A percentile compares a stretch with the other conserved stretches of the same genome.
These are phyloP conservation scores for Lateolabrax maculatus DNA, from an alignment of 2,797 vertebrate species.

Conservation along the genomic window DNA sequence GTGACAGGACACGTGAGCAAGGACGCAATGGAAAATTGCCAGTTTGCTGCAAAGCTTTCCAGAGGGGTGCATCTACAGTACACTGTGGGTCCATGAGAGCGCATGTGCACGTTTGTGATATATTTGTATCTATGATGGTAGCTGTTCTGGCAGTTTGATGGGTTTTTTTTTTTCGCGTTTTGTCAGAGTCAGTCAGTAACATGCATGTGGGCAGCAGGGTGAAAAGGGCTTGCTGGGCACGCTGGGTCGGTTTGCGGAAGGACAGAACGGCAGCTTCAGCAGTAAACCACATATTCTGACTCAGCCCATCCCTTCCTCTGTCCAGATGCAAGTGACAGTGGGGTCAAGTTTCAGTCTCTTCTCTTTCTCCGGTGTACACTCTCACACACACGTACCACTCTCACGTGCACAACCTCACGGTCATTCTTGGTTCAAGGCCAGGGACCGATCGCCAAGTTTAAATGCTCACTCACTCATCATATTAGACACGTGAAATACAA, in stretches of 20 bases:
- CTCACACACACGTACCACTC: not conserved
- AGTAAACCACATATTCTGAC: conserved; percentile 61
- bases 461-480: conserved; percentile 7
- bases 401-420: not conserved
- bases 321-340: conserved; percentile 59
- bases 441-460: not conserved
- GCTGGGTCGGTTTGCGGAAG: conserved; percentile 33
- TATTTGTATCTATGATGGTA: conserved; percentile 7
- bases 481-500: conserved; percentile 4
- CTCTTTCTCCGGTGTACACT: conserved; percentile 13
- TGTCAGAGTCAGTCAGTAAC: conserved; percentile 23
- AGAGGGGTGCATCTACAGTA: conserved; percentile 35
- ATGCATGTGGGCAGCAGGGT: conserved; percentile 21
- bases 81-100: conserved; percentile 18
- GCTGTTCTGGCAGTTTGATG: conserved; percentile 24
- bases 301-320: conserved; percentile 58
- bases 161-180: conserved; percentile 12
- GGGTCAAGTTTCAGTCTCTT: conserved; percentile 58
- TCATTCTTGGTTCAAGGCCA: not conserved
- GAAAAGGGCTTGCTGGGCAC: conserved; percentile 56
- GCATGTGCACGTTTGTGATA: conserved; percentile 2
- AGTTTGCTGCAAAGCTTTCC: conserved; percentile 73
- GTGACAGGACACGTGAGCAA: conserved; percentile 75
- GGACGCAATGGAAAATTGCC: conserved; percentile 71
- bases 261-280: conserved; percentile 68